Evolutionary conservation across 2,113 vertebrate species (phyloP).

Genomic region (Aldabrachelys gigantea): DNA sequence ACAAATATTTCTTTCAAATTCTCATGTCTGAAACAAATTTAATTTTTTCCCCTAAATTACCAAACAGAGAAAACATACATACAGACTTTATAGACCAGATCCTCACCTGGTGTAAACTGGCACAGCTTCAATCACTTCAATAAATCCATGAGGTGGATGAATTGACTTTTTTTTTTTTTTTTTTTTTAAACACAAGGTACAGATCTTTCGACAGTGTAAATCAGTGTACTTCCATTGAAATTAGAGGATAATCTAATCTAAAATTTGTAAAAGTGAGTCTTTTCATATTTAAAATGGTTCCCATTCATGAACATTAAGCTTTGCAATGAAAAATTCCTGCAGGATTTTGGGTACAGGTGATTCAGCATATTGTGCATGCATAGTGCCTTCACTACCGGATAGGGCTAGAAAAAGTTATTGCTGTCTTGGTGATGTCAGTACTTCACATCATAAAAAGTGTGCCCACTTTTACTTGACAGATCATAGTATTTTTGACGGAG

Average conservation of each 20-base stretch:
- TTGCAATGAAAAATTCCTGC: neutral
- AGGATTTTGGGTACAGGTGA: neutral
- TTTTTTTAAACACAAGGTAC: neutral
- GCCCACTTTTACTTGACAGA: neutral
- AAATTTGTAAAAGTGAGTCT: neutral
- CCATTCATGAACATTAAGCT: neutral
- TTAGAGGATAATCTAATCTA: neutral
- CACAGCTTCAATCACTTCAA: neutral
- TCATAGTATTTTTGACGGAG: neutral
- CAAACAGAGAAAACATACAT: neutral
- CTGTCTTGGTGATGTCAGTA: neutral
- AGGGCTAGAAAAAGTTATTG: neutral
- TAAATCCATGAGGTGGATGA: neutral
- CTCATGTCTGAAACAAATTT: neutral
- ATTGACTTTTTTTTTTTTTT: neutral
- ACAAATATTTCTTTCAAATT: neutral
- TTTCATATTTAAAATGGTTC: neutral
- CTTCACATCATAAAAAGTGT: neutral
- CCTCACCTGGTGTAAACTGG: neutral
- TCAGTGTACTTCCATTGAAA: neutral
- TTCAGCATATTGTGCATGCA: neutral
- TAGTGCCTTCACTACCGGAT: neutral
- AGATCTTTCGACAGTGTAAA: neutral
- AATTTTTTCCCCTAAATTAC: neutral
- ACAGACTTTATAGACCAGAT: neutral